A percentile compares a stretch with the other conserved stretches of the same genome.
Evolutionary conservation across 2,888 invertebrate genomes (phyloP).

Genomic region (Mythimna impura): DNA sequence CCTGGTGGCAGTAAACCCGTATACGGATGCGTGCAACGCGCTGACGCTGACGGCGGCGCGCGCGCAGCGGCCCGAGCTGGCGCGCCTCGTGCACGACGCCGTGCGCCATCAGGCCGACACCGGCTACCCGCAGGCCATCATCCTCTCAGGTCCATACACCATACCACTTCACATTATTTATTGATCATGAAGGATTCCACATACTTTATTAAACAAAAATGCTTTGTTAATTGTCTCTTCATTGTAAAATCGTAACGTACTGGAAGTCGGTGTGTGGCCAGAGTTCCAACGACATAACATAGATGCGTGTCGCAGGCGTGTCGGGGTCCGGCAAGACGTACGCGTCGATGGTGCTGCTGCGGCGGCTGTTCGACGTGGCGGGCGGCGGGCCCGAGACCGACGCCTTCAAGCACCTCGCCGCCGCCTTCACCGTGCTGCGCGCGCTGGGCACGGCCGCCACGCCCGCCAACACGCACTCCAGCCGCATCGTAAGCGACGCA

Average conservation of each 20-base stretch:
- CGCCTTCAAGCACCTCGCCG: conserved; percentile 98
- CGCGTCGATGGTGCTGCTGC: conserved; percentile 96
- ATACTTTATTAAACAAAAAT: background rate
- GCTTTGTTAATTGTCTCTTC: background rate
- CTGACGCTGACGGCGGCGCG: conserved; percentile 95
- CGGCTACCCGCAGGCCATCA: conserved; percentile 98
- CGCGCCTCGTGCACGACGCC: conserved; percentile 97
- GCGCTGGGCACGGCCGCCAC: conserved; percentile 98
- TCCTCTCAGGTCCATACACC: conserved; percentile 93
- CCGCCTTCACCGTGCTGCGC: conserved; percentile 98
- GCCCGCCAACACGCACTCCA: conserved; percentile 97
- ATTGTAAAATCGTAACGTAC: background rate
- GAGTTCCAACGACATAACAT: background rate
- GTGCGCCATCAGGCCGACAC: conserved; percentile 98
- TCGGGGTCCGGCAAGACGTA: conserved; percentile 98
- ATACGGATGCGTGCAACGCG: conserved; percentile 96
- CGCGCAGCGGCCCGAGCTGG: conserved; percentile 95
- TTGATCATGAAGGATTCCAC: background rate
- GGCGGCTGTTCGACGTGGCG: conserved; percentile 97
- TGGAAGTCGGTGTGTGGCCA: background rate
- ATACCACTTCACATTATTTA: background rate
- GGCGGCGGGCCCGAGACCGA: conserved; percentile 98
- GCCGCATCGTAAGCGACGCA: conserved; percentile 94
- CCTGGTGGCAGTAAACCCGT: conserved; percentile 96
- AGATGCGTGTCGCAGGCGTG: conserved; percentile 90